Conservation (phyloP, 1,140 invertebrate genomes). For the Phocides pigmalion region DNA sequence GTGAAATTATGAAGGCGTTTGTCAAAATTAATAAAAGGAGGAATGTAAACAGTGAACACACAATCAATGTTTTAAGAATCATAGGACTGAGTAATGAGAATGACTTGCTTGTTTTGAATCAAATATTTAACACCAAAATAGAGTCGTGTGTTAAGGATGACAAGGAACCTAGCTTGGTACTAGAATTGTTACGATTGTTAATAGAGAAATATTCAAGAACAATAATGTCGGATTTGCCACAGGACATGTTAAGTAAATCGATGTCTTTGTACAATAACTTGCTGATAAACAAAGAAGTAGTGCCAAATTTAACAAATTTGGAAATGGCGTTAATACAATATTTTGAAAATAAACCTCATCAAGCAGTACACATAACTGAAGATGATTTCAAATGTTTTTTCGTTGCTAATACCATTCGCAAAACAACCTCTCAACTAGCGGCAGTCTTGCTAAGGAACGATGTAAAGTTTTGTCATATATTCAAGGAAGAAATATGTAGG, state of each 20-base stretch:
- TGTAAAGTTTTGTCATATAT: constrained; percentile 69
- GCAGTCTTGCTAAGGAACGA: constrained; percentile 81
- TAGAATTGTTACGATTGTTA: constrained; percentile 68
- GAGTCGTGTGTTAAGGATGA: constrained; percentile 66
- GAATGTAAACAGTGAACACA: constrained; percentile 58
- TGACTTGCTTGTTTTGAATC: constrained; percentile 57
- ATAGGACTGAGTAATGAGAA: constrained; percentile 66
- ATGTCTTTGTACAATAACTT: constrained; percentile 67
- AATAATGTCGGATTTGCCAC: constrained; percentile 51
- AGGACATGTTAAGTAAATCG: constrained; percentile 57
- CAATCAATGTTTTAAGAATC: constrained; percentile 59
- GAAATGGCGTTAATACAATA: constrained; percentile 84
- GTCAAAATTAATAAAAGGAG: constrained; percentile 75
- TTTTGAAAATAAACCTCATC: constrained; percentile 85
- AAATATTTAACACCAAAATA: constrained; percentile 62
- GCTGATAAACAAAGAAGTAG: constrained; percentile 61
- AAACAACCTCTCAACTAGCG: constrained; percentile 81
- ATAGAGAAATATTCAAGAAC: constrained; percentile 66
- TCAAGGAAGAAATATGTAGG: constrained; percentile 73
- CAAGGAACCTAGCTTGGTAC: constrained; percentile 70
- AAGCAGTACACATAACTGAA: constrained; percentile 73
- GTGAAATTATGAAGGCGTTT: constrained; percentile 71
- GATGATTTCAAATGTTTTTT: constrained; percentile 81
- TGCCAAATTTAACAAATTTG: constrained; percentile 79
- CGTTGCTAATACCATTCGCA: constrained; percentile 73